Evolutionary conservation across 2,113 vertebrate genomes (phyloP).

Genomic region (Psammodynastes pulverulentus): DNA sequence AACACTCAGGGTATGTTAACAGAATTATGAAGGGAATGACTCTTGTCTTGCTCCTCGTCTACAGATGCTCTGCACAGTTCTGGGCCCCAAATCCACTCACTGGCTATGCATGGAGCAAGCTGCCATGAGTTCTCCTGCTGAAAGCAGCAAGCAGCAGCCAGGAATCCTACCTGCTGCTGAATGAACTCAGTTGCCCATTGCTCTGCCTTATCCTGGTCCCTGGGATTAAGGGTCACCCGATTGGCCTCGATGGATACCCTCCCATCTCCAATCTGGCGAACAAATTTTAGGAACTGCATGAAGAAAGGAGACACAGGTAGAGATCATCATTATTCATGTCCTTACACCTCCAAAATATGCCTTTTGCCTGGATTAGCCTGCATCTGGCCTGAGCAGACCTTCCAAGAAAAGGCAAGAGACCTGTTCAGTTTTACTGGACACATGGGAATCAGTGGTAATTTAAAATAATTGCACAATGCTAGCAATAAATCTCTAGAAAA

Average conservation of each 20-base stretch:
- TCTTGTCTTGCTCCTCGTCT: constrained; percentile 39
- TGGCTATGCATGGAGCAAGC: constrained; percentile 31
- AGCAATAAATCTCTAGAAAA: neutral
- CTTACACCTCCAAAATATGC: neutral
- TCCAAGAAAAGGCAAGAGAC: neutral
- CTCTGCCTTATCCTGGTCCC: constrained; percentile 90
- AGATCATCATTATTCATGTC: constrained; percentile 37
- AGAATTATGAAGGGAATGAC: neutral
- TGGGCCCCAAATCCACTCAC: neutral
- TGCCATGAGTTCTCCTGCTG: constrained; percentile 35
- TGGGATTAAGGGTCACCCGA: constrained; percentile 79
- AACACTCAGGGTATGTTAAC: constrained; percentile 20
- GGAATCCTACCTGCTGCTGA: constrained; percentile 90
- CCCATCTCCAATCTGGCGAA: constrained; percentile 98
- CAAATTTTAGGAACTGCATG: constrained; percentile 98
- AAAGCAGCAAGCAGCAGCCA: constrained; percentile 28
- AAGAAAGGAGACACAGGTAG: constrained; percentile 73
- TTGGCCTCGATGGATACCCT: constrained; percentile 86
- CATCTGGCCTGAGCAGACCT: neutral
- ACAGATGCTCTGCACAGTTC: constrained; percentile 37
- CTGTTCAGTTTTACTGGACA: neutral
- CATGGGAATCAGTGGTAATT: neutral
- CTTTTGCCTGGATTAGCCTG: constrained; percentile 21
- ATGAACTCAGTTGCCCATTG: constrained; percentile 92
- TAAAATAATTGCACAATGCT: neutral